Evolutionary conservation across 1,140 invertebrate genomes (phyloP).

Genomic region (Cotesia typhae): DNA sequence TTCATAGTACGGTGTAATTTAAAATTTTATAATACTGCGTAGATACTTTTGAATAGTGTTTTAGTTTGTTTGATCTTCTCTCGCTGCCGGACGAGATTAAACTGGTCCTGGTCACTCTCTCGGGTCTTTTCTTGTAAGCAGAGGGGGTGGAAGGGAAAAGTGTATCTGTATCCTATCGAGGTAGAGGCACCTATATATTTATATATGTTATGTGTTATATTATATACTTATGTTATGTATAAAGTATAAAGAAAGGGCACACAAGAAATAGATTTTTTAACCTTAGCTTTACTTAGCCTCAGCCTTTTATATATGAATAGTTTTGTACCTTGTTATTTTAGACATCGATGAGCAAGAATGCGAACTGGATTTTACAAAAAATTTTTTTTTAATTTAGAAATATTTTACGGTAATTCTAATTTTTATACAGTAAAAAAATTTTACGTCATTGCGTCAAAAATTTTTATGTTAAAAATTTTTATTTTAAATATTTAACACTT

Average conservation of each 20-base stretch:
- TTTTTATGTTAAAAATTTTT: too few species aligned
- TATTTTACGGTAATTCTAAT: too few species aligned
- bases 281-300: background rate
- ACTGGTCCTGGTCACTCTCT: constrained; percentile 38
- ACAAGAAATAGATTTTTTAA: background rate
- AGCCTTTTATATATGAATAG: background rate
- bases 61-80: constrained; percentile 9
- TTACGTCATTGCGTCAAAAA: too few species aligned
- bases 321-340: too few species aligned
- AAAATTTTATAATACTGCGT: too few species aligned
- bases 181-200: background rate
- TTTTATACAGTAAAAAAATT: too few species aligned
- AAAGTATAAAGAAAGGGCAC: constrained; percentile 3
- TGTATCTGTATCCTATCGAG: background rate
- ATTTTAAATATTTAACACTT: too few species aligned
- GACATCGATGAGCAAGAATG: too few species aligned
- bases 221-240: too few species aligned
- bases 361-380: too few species aligned
- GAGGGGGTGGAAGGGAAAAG: constrained; percentile 19
- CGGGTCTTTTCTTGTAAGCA: background rate
- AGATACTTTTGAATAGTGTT: background rate
- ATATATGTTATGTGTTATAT: too few species aligned
- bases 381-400: too few species aligned
- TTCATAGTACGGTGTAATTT: background rate
- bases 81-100: constrained; percentile 28